phyloP scores from a whole-genome alignment of 2,113 vertebrate genomes.

The Xiphophorus hellerii region DNA sequence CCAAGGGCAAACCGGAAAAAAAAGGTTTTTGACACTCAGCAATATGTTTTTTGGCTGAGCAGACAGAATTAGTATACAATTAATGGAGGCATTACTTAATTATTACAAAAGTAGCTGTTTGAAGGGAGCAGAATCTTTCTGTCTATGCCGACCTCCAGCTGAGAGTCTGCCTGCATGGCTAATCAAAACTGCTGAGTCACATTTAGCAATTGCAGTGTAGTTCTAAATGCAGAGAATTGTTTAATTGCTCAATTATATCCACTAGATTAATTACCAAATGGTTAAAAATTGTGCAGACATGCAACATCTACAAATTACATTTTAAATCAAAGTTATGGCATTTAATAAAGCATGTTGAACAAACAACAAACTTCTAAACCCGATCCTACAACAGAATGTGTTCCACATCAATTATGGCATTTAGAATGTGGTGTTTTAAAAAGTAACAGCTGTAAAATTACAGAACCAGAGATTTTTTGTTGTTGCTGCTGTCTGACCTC shows the following conservation, averaged over 20 bases:
- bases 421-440: too few relatives aligned
- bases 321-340: neutral
- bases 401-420: too few relatives aligned
- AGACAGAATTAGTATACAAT: slow-evolving; percentile 35
- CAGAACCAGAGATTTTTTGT: too few relatives aligned
- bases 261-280: neutral
- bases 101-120: slow-evolving; percentile 33
- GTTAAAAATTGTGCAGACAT: neutral
- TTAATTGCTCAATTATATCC: neutral
- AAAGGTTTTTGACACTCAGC: slow-evolving; percentile 20
- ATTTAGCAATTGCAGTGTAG: slow-evolving; percentile 29
- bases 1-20: neutral
- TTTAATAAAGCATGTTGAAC: too few relatives aligned
- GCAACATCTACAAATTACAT: neutral
- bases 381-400: too few relatives aligned
- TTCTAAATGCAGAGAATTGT: slow-evolving; percentile 23
- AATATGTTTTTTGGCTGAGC: slow-evolving; percentile 28
- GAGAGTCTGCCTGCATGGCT: slow-evolving; percentile 36
- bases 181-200: slow-evolving; percentile 58
- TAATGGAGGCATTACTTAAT: slow-evolving; percentile 52
- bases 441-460: too few relatives aligned
- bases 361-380: too few relatives aligned
- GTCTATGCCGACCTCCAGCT: slow-evolving; percentile 36
- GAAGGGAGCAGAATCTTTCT: slow-evolving; percentile 27
- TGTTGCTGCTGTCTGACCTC: too few relatives aligned